Percentiles rank a stretch among this genome's conserved stretches.
Conservation (phyloP, 2,113 vertebrate species). For the Salvelinus alpinus region DNA sequence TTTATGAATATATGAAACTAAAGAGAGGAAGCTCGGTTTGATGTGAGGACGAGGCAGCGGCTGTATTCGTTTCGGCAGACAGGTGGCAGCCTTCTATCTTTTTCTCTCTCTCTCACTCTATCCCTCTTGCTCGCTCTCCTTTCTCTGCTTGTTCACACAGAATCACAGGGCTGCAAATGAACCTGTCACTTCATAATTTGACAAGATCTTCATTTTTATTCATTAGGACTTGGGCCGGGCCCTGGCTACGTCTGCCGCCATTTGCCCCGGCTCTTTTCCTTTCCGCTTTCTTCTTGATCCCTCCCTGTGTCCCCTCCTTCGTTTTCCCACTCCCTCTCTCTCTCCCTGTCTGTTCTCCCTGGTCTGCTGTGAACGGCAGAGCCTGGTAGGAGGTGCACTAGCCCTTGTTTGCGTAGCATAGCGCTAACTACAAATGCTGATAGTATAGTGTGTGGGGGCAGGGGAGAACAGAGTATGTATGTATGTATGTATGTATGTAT, state of each 20-base stretch:
- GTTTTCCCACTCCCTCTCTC: neutral
- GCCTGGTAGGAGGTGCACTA: slow-evolving; percentile 85
- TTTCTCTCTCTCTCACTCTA: slow-evolving; percentile 29
- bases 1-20: slow-evolving; percentile 76
- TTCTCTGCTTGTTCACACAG: slow-evolving; percentile 61
- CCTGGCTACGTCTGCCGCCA: slow-evolving; percentile 74
- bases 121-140: slow-evolving; percentile 19
- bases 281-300: slow-evolving; percentile 68
- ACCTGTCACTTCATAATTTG: slow-evolving; percentile 91
- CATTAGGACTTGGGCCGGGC: slow-evolving; percentile 74
- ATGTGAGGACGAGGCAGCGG: slow-evolving; percentile 49
- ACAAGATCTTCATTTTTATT: slow-evolving; percentile 92
- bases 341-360: neutral
- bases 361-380: slow-evolving; percentile 78
- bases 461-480: slow-evolving; percentile 69
- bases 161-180: slow-evolving; percentile 83
- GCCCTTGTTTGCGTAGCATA: slow-evolving; percentile 82
- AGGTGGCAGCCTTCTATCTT: slow-evolving; percentile 97
- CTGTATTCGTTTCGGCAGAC: slow-evolving; percentile 84
- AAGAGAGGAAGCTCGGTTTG: slow-evolving; percentile 69
- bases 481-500: too few relatives aligned
- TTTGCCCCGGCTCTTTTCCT: slow-evolving; percentile 44
- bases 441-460: slow-evolving; percentile 73
- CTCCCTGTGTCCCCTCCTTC: slow-evolving; percentile 23
- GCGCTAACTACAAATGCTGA: slow-evolving; percentile 81